Conservation (phyloP, 2,113 vertebrate genomes). For the Empidonax alnorum region DNA sequence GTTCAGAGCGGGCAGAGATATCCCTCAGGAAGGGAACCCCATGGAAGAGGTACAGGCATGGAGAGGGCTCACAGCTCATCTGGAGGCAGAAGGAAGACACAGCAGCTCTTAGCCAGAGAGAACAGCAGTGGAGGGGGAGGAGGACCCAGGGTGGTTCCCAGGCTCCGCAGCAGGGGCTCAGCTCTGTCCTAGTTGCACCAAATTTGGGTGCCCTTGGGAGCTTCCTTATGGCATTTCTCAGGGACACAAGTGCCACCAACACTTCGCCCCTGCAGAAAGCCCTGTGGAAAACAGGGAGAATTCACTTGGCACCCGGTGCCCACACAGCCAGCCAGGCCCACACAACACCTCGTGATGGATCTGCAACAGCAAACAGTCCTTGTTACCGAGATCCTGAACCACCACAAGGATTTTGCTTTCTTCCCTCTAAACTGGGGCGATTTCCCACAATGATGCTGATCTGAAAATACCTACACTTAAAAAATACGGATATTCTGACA, state of each 20-base stretch:
- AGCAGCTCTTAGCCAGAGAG: background rate
- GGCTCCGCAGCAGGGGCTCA: background rate
- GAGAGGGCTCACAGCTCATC: background rate
- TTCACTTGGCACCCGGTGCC: background rate
- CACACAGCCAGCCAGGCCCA: slow-evolving; percentile 27
- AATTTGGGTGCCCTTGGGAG: background rate
- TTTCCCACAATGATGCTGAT: background rate
- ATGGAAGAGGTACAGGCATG: fast-evolving
- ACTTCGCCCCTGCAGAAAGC: background rate
- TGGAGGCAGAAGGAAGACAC: background rate
- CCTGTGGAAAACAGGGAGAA: background rate
- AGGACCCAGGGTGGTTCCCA: background rate
- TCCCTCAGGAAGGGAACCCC: background rate
- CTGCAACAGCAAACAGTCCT: background rate
- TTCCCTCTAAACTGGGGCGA: background rate
- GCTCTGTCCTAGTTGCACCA: background rate
- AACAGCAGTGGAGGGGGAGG: background rate
- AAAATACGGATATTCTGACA: fast-evolving
- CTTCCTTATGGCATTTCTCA: background rate
- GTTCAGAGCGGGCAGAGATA: background rate
- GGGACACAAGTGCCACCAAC: background rate
- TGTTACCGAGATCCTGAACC: background rate
- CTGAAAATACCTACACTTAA: background rate
- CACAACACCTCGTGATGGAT: background rate
- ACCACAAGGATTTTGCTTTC: background rate